phyloP scores from a whole-genome alignment of 2,888 invertebrate species.

The Anticlea derivata region DNA sequence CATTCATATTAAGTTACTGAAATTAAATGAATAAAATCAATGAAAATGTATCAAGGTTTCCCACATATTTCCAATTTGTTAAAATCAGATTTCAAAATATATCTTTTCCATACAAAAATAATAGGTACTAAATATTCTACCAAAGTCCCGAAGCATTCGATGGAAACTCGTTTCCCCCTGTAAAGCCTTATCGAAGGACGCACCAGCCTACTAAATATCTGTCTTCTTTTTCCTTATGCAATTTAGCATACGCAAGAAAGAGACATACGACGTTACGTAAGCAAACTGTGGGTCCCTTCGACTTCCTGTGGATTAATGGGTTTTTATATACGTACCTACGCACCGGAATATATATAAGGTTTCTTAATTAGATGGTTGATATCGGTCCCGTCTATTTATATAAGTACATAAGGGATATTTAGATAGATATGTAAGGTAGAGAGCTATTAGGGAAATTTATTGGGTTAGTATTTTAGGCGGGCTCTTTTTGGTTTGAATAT shows the following conservation, averaged over 20 bases:
- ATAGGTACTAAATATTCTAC: constrained; percentile 32
- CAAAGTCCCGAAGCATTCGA: constrained; percentile 73
- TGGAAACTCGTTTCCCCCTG: constrained; percentile 72
- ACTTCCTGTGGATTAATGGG: constrained; percentile 57
- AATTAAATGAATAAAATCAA: not conserved
- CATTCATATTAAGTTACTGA: too few species aligned
- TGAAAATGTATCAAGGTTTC: not conserved
- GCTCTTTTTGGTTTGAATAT: constrained; percentile 35
- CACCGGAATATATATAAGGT: constrained; percentile 52
- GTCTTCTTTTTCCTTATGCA: constrained; percentile 60
- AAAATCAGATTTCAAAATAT: not conserved
- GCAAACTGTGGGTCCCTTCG: constrained; percentile 49
- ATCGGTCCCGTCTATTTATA: constrained; percentile 37
- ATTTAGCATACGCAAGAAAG: constrained; percentile 42
- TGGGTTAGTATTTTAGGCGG: constrained; percentile 40
- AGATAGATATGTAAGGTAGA: constrained; percentile 39
- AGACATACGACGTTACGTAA: constrained; percentile 53
- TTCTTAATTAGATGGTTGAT: constrained; percentile 56
- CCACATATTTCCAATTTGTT: not conserved
- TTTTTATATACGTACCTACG: constrained; percentile 50
- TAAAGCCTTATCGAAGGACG: constrained; percentile 73
- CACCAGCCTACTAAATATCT: constrained; percentile 62
- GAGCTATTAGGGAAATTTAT: constrained; percentile 37
- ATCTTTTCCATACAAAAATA: constrained; percentile 20
- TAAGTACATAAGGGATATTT: constrained; percentile 36